These are phyloP conservation scores for Poeciliopsis presidionis DNA, from an alignment of 2,797 vertebrate genomes.

Conservation along the genomic window DNA sequence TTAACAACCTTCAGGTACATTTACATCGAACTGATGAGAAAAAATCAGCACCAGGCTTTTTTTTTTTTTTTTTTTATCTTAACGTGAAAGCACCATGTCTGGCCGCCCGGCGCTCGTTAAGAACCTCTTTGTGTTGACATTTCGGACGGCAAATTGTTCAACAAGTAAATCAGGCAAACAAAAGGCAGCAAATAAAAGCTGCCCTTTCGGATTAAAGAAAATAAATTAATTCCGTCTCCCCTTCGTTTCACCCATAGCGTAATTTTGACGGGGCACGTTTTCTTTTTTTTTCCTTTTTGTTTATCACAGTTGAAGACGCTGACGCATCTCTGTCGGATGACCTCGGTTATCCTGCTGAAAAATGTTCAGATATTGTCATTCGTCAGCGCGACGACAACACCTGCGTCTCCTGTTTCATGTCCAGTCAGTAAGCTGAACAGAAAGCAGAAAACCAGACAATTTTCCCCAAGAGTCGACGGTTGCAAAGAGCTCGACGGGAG, in stretches of 20 bases:
- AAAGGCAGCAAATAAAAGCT: neutral
- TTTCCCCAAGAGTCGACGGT: neutral
- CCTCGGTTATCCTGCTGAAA: slow-evolving; percentile 3
- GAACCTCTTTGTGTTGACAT: slow-evolving; percentile 8
- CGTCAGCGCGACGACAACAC: neutral
- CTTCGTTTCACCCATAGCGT: slow-evolving; percentile 5
- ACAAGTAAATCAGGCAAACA: slow-evolving; percentile 21
- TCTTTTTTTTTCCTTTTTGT: no score
- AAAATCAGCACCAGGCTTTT: slow-evolving; percentile 34
- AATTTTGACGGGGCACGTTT: neutral
- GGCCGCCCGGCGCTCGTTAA: slow-evolving; percentile 40
- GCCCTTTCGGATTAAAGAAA: slow-evolving; percentile 2
- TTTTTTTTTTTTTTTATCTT: slow-evolving; percentile 2
- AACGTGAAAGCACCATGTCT: neutral
- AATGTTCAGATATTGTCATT: neutral
- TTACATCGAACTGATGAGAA: neutral
- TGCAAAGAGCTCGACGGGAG: neutral
- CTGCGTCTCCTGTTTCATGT: no score
- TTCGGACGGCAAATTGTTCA: neutral
- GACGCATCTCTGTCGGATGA: neutral
- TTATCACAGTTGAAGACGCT: neutral
- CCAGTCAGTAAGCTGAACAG: neutral
- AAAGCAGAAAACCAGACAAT: neutral
- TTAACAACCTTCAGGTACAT: neutral
- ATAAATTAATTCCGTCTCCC: neutral